phyloP scores from a whole-genome alignment of 2,888 invertebrate genomes.

The Criorhina ranunculi region DNA sequence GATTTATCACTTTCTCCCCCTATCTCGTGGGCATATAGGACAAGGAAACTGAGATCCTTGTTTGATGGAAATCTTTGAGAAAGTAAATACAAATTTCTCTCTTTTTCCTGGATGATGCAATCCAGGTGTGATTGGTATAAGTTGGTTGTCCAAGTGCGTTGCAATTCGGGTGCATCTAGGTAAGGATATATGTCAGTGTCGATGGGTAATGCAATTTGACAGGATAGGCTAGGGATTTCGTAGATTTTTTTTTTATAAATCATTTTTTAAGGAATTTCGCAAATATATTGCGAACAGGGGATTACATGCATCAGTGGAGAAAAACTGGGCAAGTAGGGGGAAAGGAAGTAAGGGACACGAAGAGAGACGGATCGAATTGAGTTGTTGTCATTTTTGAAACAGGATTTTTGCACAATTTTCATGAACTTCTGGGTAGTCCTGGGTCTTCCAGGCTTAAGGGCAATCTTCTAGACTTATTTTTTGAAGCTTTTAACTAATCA shows the following conservation, averaged over 20 bases:
- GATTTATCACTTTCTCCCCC: conserved; percentile 76
- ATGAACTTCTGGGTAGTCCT: too few species aligned
- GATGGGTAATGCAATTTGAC: conserved; percentile 71
- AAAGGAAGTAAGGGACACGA: too few species aligned
- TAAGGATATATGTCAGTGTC: conserved; percentile 52
- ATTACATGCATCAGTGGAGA: conserved; percentile 48
- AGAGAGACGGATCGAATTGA: too few species aligned
- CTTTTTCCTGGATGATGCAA: conserved; percentile 47
- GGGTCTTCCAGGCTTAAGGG: too few species aligned
- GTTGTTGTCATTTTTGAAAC: too few species aligned
- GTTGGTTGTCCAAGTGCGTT: conserved; percentile 41
- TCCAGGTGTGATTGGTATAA: conserved; percentile 55
- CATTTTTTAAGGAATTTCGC: conserved; percentile 38
- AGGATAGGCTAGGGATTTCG: conserved; percentile 53
- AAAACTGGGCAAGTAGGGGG: not conserved
- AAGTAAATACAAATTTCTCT: conserved; percentile 57
- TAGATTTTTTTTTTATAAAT: conserved; percentile 21
- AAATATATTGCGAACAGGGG: conserved; percentile 38
- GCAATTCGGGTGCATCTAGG: conserved; percentile 35
- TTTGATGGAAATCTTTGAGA: conserved; percentile 44
- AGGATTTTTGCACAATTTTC: too few species aligned
- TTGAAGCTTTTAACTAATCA: too few species aligned
- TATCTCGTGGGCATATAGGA: conserved; percentile 42
- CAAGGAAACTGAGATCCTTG: not conserved
- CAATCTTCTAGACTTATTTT: too few species aligned